Evolutionary conservation across 1,140 invertebrate species (phyloP).

Genomic region (Trichonephila clavata): DNA sequence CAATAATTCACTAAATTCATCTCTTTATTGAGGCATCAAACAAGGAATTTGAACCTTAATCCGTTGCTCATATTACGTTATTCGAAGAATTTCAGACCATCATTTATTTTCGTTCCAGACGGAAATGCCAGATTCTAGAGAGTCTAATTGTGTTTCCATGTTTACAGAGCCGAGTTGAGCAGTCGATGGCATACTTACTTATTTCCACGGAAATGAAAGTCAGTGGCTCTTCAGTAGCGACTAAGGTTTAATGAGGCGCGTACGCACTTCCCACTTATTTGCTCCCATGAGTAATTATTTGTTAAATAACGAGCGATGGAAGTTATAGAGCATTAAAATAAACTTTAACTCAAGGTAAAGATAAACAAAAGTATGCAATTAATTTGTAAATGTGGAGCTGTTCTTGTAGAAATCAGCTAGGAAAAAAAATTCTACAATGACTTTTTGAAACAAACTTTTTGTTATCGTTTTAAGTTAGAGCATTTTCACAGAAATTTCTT

Average conservation of each 20-base stretch:
- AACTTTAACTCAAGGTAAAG: too few species aligned
- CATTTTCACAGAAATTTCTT: too few species aligned
- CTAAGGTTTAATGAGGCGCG: not conserved
- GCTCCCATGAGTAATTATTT: not conserved
- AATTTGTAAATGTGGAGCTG: too few species aligned
- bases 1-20: not conserved
- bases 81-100: not conserved
- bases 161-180: constrained; percentile 43
- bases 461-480: too few species aligned
- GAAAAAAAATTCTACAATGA: too few species aligned
- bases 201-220: constrained; percentile 48
- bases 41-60: not conserved
- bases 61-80: not conserved
- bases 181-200: constrained; percentile 20
- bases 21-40: constrained; percentile 6
- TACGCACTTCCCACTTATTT: constrained; percentile 14
- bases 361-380: too few species aligned
- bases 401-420: too few species aligned
- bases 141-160: constrained; percentile 58
- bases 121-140: constrained; percentile 52
- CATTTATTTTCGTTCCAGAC: constrained; percentile 37
- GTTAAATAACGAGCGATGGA: too few species aligned
- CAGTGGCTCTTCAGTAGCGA: not conserved
- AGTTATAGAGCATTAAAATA: too few species aligned
- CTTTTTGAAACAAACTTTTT: too few species aligned